phyloP scores from a whole-genome alignment of 2,113 vertebrate genomes.

The Anser cygnoides region DNA sequence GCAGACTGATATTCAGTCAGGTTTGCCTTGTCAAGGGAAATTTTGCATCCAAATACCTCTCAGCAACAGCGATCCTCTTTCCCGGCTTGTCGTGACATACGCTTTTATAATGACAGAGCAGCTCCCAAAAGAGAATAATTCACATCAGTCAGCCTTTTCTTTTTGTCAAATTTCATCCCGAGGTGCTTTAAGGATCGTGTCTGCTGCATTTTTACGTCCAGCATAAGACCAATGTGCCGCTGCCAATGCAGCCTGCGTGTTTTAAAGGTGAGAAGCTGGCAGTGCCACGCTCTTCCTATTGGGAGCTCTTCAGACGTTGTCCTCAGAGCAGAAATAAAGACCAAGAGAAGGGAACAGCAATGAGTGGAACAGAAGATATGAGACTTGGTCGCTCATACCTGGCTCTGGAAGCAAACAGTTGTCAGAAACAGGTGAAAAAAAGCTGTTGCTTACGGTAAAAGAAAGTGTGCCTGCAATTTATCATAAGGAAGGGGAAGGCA shows the following conservation, averaged over 20 bases:
- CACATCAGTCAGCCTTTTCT: neutral
- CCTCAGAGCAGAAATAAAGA: neutral
- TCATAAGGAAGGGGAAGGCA: neutral
- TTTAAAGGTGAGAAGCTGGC: neutral
- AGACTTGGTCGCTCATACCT: neutral
- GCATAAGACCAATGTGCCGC: neutral
- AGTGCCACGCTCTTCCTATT: rapidly evolving
- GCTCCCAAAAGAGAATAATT: neutral
- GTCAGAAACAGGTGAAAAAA: neutral
- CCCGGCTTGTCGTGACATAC: rapidly evolving
- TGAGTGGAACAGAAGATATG: neutral
- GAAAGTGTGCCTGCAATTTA: neutral
- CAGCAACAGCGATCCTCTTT: neutral
- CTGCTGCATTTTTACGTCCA: neutral
- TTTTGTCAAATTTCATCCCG: neutral
- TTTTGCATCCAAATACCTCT: neutral
- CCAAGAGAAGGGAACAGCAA: neutral
- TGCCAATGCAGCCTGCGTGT: rapidly evolving
- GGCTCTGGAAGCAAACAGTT: neutral
- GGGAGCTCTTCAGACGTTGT: neutral
- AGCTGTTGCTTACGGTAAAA: neutral
- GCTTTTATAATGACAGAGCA: neutral
- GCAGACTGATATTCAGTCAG: neutral
- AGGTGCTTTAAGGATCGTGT: neutral
- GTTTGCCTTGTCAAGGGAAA: neutral